Evolutionary conservation across 2,888 invertebrate genomes (phyloP).

Genomic region (Andrena trimmerana): DNA sequence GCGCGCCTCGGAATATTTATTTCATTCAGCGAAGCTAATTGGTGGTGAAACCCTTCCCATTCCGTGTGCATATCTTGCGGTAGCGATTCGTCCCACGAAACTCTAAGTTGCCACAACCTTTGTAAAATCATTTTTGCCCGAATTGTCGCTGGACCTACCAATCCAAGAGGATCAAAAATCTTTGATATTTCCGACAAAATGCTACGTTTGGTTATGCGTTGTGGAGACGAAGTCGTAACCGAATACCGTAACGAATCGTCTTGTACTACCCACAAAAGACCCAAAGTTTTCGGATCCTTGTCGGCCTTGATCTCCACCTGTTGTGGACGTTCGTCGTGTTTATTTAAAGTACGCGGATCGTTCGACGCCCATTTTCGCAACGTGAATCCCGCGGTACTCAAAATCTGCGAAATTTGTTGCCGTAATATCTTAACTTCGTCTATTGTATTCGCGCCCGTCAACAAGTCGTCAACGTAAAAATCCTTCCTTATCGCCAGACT

Average conservation of each 20-base stretch:
- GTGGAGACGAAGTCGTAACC: background rate
- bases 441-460: too few relatives aligned
- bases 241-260: background rate
- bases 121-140: conserved; percentile 1
- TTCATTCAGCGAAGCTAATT: too few relatives aligned
- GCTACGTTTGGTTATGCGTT: background rate
- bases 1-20: too few relatives aligned
- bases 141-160: conserved; percentile 14
- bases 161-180: conserved; percentile 15
- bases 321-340: background rate
- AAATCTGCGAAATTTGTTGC: background rate
- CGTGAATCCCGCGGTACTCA: background rate
- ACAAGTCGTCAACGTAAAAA: too few relatives aligned
- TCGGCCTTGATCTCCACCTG: background rate
- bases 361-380: conserved; percentile 4
- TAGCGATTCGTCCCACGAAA: conserved; percentile 1
- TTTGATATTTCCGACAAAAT: conserved; percentile 4
- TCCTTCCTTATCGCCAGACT: too few relatives aligned
- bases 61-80: background rate
- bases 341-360: background rate
- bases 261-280: background rate
- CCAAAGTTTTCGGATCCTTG: conserved; percentile 15
- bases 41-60: background rate
- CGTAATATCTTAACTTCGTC: background rate
- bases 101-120: background rate